Evolutionary conservation across 2,888 invertebrate species (phyloP), one percentile per base, ranked within the genome.

Genomic region (Diarsia mendica): DNA sequence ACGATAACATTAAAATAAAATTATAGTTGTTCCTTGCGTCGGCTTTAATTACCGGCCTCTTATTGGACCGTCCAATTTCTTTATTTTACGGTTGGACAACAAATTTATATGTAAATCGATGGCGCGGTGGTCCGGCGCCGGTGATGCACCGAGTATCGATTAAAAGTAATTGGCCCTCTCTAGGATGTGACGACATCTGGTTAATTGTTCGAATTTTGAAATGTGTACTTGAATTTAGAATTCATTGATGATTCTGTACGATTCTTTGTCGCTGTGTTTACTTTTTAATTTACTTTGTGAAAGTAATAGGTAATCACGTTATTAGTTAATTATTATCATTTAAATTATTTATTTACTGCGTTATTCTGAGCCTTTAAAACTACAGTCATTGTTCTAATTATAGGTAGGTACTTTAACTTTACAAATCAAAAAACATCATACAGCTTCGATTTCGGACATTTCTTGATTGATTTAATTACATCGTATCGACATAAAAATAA

Each of bases 31-130:
- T 92, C 90, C 90, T 90, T 89, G 91, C 92, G 92, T 92, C 92
- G 91, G 90, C 84, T 92, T 95, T 95, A 94, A 95, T 95, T 95
- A 94, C 91, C 86, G 78, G 82, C 86, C 92, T 93, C 94, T 94
- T 94, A 93, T 91, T 89, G 90, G 87, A 88, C 89, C 93, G 90
- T 93, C 93, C 94, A 94, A 96, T 96, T 95, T 95, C 95, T 96
- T 96, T 95, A 96, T 96, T 96, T 96, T 94, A 96, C 94, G 93
- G 94, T 91, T 91, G 92, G 92, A 93, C 94, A 95, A 94, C 95
- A 94, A 94, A 96, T 96, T 96, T 95, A 95, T 95, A 96, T 96
- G 96, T 94, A 93, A 96, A 96, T 96, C 92, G 92, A 89, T 88
- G 88, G 92, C 93, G 90, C 92, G 95, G 96, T 96, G 96, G 96